Evolutionary conservation across 2,113 vertebrate genomes (phyloP), one percentile per base, ranked within the genome.

Genomic region (Galbula dea): DNA sequence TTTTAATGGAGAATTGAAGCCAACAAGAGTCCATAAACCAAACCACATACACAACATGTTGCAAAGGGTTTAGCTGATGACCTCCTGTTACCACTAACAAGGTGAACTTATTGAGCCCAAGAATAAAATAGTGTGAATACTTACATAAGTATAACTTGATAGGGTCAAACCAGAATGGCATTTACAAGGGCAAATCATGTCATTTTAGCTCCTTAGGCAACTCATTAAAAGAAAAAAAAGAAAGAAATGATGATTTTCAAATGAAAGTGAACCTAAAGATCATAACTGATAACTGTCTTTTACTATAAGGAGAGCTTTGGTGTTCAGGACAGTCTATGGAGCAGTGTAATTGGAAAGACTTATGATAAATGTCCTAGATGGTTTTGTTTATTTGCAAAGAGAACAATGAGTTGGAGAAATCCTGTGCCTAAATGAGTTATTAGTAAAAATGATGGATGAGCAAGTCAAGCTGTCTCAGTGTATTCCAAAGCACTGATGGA

Each of bases 171-270:
- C 48, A 61, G 55, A 62, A 43, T 88, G 91, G 77, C 62, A 92
- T 96, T 94, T 91, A 59, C 89, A 96, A 95, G 91, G 89, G 65
- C 95, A 94, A 77, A 80, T 80, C 26, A n/a, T 80, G 79, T 83
- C 37, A 59, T 86, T 86, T 76, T 61, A 86, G 69, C 77, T 65
- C 89, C 24, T 81, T 63, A 68, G 89, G 85, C 69, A 81, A 62
- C 75, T 91, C 27, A 2, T 76, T 83, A 77, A 89, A 88, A 86
- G 45, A 51, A 62, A 59, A 81, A 74, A 54, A 66, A 54, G 27
- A 73, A 80, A 74, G 6, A 81, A 88, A 57, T 72, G 2, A 57
- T 23, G 20, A 86, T 52, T 85, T 74, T 81, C 36, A 62, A 91
- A 82, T 93, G 54, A 59, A 88, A 66, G 55, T 16, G 30, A 18